Evolutionary conservation across 2,888 invertebrate genomes (phyloP), one percentile per base, ranked within the genome.

Genomic region (Dione juno): DNA sequence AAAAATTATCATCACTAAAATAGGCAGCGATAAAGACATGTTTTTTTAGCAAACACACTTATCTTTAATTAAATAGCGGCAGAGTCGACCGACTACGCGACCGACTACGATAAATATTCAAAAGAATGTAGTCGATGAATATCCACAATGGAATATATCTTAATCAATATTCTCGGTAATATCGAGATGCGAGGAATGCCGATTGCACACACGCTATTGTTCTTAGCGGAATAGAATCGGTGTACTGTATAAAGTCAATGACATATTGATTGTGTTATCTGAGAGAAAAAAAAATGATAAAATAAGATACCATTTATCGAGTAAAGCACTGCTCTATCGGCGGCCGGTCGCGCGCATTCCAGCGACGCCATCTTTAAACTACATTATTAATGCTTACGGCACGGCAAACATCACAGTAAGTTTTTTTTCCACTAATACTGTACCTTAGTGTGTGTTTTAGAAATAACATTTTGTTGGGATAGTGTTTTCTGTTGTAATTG

Each of bases 311-410:
- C 8, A 52, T 64, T 64, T 64, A 64, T 64, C 64, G 64, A 64
- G 64, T 64, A 52, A 40, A 57, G 68, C 82, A 77, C 85, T 82
- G 79, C 85, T 78, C 85, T 85, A 84, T 81, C 84, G 85, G 81
- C 82, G 85, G 76, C 79, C 67, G 75, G 71, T 72, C 73, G 79
- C 79, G 82, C 85, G 85, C 92, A 92, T 92, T 91, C 92, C 92
- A 79, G 78, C 76, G 81, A 84, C 85, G 92, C 91, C 92, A 92
- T 92, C 88, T 92, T 92, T 86, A 88, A 88, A 89, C 79, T 91
- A 89, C 90, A 92, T 92, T 90, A 92, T 91, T 90, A 91, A 91
- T 90, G 91, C 89, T 84, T 82, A 84, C 88, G 82, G 84, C 83
- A 82, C 86, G 82, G 84, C 87, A 83, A 86, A 85, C 88, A 81